These are phyloP conservation scores for Cephus nigrinus DNA, from an alignment of 2,888 invertebrate genomes.

Conservation along the genomic window DNA sequence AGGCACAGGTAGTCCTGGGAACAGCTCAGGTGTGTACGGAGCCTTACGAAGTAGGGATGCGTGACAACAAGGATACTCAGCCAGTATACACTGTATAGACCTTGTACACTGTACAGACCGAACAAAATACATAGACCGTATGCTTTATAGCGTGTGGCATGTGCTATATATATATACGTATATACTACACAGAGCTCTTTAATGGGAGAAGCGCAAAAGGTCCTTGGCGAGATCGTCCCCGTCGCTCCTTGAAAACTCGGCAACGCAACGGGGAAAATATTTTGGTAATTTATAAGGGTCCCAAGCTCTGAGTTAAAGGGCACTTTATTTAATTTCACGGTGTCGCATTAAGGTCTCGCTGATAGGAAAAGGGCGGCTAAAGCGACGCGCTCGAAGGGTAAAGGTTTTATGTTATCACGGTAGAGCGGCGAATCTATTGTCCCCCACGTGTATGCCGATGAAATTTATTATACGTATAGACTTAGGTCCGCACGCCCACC, in stretches of 20 bases:
- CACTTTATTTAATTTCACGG: slow-evolving; percentile 28
- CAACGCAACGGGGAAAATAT: slow-evolving; percentile 18
- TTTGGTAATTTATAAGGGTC: slow-evolving; percentile 23
- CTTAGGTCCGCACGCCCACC: too few species aligned
- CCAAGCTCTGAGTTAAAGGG: slow-evolving; percentile 23
- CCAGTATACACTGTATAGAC: too few species aligned
- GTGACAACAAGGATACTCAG: too few species aligned
- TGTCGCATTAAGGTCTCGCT: slow-evolving; percentile 25
- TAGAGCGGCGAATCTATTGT: too few species aligned
- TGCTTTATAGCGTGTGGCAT: neutral
- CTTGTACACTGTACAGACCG: too few species aligned
- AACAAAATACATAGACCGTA: neutral
- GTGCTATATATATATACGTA: neutral
- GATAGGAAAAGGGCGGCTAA: slow-evolving; percentile 21
- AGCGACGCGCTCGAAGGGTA: slow-evolving; percentile 19
- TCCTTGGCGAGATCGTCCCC: too few species aligned
- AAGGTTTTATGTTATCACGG: neutral
- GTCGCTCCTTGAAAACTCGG: neutral
- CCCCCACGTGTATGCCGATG: too few species aligned
- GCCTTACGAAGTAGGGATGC: too few species aligned
- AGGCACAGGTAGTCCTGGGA: neutral
- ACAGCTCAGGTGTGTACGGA: neutral
- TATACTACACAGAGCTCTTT: neutral
- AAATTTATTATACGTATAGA: too few species aligned
- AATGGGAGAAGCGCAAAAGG: neutral